Evolutionary conservation across 2,113 vertebrate species (phyloP).

Genomic region (Heteronetta atricapilla): DNA sequence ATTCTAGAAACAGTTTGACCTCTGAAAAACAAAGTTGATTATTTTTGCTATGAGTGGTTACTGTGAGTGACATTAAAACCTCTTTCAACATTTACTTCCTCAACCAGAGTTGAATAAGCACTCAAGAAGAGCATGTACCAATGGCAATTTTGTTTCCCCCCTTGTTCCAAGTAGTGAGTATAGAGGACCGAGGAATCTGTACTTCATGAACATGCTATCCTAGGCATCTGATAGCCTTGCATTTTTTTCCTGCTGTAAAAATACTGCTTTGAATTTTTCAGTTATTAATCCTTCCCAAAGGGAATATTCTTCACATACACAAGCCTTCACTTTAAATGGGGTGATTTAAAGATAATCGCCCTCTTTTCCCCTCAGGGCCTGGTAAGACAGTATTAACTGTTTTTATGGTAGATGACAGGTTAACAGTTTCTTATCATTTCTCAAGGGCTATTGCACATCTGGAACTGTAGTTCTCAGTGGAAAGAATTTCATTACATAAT

Average conservation of each 20-base stretch:
- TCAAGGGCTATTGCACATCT: neutral
- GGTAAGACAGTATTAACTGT: neutral
- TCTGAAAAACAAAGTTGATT: neutral
- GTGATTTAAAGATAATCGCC: neutral
- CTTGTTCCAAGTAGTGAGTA: neutral
- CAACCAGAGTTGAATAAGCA: neutral
- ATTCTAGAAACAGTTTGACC: neutral
- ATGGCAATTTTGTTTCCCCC: neutral
- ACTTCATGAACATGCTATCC: neutral
- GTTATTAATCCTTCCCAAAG: neutral
- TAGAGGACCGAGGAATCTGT: neutral
- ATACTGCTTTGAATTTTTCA: neutral
- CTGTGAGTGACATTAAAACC: neutral
- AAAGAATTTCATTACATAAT: slow-evolving; percentile 12
- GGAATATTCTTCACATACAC: neutral
- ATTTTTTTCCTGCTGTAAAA: neutral
- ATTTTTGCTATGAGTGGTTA: neutral
- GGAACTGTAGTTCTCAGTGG: neutral
- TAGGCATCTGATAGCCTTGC: neutral
- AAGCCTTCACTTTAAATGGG: neutral
- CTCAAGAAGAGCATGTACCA: neutral
- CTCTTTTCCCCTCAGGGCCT: neutral
- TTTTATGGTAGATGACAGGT: neutral
- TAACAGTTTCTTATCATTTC: neutral
- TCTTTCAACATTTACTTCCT: neutral